These are phyloP conservation scores for Carollia perspicillata DNA, from an alignment of 2,113 vertebrate genomes.

Conservation along the genomic window DNA sequence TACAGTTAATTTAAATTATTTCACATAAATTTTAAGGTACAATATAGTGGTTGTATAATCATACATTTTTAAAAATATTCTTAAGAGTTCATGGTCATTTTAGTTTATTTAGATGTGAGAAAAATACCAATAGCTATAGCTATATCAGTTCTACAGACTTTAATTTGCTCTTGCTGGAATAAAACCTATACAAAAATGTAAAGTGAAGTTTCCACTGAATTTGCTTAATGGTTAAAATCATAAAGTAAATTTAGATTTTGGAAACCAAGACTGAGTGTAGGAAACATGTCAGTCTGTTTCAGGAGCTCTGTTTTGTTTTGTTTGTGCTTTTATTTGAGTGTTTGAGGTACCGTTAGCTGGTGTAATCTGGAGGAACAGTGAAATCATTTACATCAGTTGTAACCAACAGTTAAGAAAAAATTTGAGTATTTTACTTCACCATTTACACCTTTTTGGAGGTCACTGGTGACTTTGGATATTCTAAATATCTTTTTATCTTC, in stretches of 20 bases:
- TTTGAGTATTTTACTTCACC: background rate
- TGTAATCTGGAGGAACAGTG: background rate
- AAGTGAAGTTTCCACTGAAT: background rate
- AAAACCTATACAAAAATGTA: background rate
- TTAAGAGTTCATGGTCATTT: background rate
- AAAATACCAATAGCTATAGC: background rate
- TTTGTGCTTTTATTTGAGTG: background rate
- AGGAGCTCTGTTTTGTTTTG: background rate
- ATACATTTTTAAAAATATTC: background rate
- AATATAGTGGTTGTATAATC: background rate
- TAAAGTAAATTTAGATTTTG: background rate
- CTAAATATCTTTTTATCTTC: background rate
- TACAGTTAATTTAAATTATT: background rate
- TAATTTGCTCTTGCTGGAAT: background rate
- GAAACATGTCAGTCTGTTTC: background rate
- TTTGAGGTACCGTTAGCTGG: background rate
- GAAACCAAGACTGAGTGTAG: background rate
- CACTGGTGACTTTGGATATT: background rate
- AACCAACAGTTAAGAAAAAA: background rate
- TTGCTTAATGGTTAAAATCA: background rate
- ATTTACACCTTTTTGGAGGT: background rate
- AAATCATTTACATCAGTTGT: background rate
- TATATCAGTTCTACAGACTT: background rate
- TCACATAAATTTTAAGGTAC: background rate
- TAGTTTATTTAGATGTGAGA: background rate